A percentile compares a stretch with the other conserved stretches of the same genome.
phyloP scores from a whole-genome alignment of 2,113 vertebrate genomes.

The Ceratotherium simum region DNA sequence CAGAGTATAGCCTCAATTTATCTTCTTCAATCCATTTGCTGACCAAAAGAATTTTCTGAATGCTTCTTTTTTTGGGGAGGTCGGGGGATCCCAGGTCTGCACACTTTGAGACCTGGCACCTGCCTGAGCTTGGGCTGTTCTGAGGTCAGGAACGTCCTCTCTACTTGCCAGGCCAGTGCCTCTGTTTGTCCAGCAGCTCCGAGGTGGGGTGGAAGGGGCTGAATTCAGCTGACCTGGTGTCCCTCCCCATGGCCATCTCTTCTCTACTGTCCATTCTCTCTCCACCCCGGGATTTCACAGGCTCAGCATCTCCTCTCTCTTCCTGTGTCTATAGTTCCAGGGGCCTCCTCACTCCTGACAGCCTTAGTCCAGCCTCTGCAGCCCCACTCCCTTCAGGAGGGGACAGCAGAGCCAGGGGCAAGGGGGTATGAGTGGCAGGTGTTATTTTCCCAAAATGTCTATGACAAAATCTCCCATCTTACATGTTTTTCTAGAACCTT shows the following conservation, averaged over 20 bases:
- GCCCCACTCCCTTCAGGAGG: no score
- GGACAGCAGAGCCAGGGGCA: background rate
- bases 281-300: background rate
- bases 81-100: background rate
- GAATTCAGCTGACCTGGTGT: no score
- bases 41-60: background rate
- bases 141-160: background rate
- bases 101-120: background rate
- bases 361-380: background rate
- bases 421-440: background rate
- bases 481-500: background rate
- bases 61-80: background rate
- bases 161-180: background rate
- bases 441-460: background rate
- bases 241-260: background rate
- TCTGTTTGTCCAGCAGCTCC: background rate
- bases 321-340: background rate
- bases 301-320: accelerated
- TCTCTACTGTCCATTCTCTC: background rate
- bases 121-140: background rate
- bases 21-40: background rate
- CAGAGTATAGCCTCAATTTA: background rate
- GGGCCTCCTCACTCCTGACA: background rate
- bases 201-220: accelerated
- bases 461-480: background rate